Evolutionary conservation across 2,888 invertebrate species (phyloP).

Genomic region (Calliopum simillimum): DNA sequence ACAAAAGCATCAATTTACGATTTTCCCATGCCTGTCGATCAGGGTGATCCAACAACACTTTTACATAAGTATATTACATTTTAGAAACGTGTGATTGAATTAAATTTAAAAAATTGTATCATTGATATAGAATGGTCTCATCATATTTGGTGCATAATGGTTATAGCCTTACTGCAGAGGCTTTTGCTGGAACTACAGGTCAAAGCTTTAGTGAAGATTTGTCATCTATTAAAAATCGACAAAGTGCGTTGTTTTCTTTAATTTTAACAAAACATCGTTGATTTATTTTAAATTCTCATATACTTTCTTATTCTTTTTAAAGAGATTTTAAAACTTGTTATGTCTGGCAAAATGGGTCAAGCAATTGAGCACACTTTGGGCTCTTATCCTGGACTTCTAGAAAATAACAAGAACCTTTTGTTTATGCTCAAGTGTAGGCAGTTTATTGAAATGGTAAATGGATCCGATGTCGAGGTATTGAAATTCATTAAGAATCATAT

Average conservation of each 20-base stretch:
- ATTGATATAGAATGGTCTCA: constrained; percentile 86
- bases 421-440: constrained; percentile 98
- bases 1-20: constrained; percentile 87
- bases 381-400: constrained; percentile 93
- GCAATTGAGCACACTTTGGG: constrained; percentile 91
- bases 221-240: constrained; percentile 94
- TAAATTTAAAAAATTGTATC: not conserved
- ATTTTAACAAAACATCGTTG: not conserved
- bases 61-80: constrained; percentile 79
- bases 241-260: constrained; percentile 74
- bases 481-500: not conserved
- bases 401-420: constrained; percentile 88
- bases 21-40: constrained; percentile 86
- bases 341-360: constrained; percentile 94
- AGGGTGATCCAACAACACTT: constrained; percentile 92
- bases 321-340: constrained; percentile 91
- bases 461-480: constrained; percentile 81
- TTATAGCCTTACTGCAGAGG: constrained; percentile 95
- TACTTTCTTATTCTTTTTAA: constrained; percentile 45
- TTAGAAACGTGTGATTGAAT: not conserved
- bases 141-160: constrained; percentile 98
- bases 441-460: constrained; percentile 98
- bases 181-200: constrained; percentile 90
- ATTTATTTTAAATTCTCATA: not conserved
- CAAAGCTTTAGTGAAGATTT: constrained; percentile 93